These are phyloP conservation scores for Columba livia DNA, from an alignment of 2,113 vertebrate genomes.

Conservation along the genomic window DNA sequence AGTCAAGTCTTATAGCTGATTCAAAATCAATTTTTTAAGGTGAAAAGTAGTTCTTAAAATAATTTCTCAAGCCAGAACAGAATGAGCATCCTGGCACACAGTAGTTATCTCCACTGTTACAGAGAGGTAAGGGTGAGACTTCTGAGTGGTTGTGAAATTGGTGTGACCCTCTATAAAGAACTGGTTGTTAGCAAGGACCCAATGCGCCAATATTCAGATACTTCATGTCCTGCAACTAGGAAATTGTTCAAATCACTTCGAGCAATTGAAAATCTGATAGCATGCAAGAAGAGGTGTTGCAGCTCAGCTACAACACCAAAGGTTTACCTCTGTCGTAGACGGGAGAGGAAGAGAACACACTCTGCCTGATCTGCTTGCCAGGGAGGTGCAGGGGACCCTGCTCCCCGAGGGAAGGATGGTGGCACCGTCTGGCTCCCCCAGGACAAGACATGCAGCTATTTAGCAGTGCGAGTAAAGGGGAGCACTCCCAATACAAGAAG, in stretches of 20 bases:
- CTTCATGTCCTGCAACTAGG: background rate
- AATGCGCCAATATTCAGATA: background rate
- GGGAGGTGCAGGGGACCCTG: background rate
- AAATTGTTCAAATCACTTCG: background rate
- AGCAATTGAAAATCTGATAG: background rate
- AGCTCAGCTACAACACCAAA: background rate
- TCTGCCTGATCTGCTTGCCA: background rate
- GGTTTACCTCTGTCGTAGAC: background rate
- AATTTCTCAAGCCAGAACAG: background rate
- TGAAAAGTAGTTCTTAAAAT: background rate
- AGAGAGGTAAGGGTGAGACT: background rate
- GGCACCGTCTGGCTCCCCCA: background rate
- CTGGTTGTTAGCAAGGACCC: background rate
- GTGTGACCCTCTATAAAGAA: background rate
- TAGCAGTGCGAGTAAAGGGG: background rate
- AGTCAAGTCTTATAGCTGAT: background rate
- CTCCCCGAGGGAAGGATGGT: background rate
- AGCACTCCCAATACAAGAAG: background rate
- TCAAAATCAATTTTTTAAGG: background rate
- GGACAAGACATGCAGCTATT: rapidly evolving
- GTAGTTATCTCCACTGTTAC: too few species aligned
- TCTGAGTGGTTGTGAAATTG: background rate
- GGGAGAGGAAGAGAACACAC: background rate
- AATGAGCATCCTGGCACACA: background rate
- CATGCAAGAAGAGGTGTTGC: background rate